Evolutionary conservation across 2,888 invertebrate species (phyloP).

Genomic region (Hyalella azteca): DNA sequence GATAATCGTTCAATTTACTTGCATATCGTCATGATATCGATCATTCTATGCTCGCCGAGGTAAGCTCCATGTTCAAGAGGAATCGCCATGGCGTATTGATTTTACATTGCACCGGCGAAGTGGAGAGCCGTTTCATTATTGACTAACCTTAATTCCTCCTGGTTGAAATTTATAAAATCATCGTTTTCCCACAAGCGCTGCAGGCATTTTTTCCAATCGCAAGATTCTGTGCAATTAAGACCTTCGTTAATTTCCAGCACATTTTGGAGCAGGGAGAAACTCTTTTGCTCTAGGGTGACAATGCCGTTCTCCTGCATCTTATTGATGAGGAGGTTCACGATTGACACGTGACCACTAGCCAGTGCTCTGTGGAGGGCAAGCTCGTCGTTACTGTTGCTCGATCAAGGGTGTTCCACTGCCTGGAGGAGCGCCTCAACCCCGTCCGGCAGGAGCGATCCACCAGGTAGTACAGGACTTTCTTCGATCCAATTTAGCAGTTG

Average conservation of each 20-base stretch:
- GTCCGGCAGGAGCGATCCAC: constrained; percentile 22
- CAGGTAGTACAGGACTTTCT: constrained; percentile 43
- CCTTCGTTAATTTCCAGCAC: constrained; percentile 44
- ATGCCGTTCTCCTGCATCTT: constrained; percentile 40
- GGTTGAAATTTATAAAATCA: constrained; percentile 37
- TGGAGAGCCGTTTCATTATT: too few relatives aligned
- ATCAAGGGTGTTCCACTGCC: constrained; percentile 46
- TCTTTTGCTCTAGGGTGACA: constrained; percentile 38
- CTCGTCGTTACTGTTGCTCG: constrained; percentile 33
- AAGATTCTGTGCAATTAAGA: not conserved
- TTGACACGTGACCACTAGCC: constrained; percentile 38
- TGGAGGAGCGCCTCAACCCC: constrained; percentile 8
- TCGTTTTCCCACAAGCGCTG: constrained; percentile 43
- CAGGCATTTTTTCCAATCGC: constrained; percentile 40
- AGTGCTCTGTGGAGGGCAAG: constrained; percentile 49
- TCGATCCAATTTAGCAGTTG: constrained; percentile 40
- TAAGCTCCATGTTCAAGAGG: too few relatives aligned
- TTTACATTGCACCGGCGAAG: too few relatives aligned
- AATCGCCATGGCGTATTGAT: too few relatives aligned
- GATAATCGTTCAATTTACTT: too few relatives aligned
- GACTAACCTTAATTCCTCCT: too few relatives aligned
- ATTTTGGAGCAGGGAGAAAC: constrained; percentile 40
- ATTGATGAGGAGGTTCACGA: constrained; percentile 38
- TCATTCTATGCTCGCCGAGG: too few relatives aligned
- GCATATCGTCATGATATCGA: too few relatives aligned